Evolutionary conservation across 2,797 vertebrate genomes (phyloP), one percentile per base, ranked within the genome.

Genomic region (Centroberyx gerrardi): DNA sequence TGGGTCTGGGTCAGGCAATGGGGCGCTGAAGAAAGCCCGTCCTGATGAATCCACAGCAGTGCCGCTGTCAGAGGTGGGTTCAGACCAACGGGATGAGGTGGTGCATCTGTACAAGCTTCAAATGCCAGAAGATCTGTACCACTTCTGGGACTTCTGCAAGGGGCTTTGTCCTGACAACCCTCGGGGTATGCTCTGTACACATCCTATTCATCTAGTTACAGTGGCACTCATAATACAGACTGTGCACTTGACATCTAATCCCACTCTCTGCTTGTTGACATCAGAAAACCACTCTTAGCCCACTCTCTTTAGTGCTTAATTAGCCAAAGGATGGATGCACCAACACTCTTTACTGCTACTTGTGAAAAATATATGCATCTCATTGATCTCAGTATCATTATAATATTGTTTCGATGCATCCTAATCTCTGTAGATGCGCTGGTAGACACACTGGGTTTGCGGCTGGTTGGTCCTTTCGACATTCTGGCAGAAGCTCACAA

Each of bases 91-190:
- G 1, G 95, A 95, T 75, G 97, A 99, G 83, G 90, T 97, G 22
- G 88, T 95, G 88, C 84, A 73, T 3, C 93, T 95, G 46, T 99
- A 98, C 82, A 92, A 80, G 27, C 95, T 99, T 36, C 90, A 92
- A 4, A 95, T 98, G 92, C 98, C 98, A 28, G 96, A 97, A 70
- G 98, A 99, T 80, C 96, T 99, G 81, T 99, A 96, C 77, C 95
- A 97, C 59, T 97, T 99, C 68, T 99, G 98, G 98, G 95, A 95
- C 62, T 97, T 99, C 86, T 99, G 98, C 91, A 94, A 95, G 72
- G 94, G 95, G 0, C 92, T 97, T 60, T 83, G 93, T 79, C 91
- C 96, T 10, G 95, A 96, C 49, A 92, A 94, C 66, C 97, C 97
- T 12, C 83, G 93, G 82, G 97, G 98, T 99, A 91, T 72, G 92